Base-by-base conservation (phyloP, 2,797 vertebrate species). In the Pogonophryne albipinna region DNA sequence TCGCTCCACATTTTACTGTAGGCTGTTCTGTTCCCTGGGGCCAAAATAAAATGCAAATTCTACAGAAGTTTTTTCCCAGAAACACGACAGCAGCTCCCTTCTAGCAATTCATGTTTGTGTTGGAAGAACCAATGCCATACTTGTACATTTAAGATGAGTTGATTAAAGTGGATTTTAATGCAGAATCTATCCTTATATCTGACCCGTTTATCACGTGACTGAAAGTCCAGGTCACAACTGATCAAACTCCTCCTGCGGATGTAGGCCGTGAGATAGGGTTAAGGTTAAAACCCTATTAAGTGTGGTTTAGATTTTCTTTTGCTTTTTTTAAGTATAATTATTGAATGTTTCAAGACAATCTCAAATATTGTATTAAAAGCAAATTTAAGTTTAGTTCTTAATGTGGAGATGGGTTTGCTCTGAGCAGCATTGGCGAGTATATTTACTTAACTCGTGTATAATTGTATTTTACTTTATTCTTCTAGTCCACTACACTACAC, bases 1-100 rank as follows among this genome's bases (percentile, higher is more conserved):
- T 17, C 44, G 71, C 84, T 83, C 78, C 61, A 89, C 83, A 91
- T 87, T 89, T 86, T 74, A 73, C 55, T 65, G 78, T 4, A 67
- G 61, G 13, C 51, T 57, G 76, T 45, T 67, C 55, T 63, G 63
- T 56, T 67, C 23, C 45, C 17, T 42, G 23, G 27, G 52, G 66
- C 19, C 52, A 49, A 55, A 52, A 58, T 34, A 6, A 80, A 66
- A 50, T 14, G 58, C 66, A 78, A 60, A 60, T 71, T 79, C 23
- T 16, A 47, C 41, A 47, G 4, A 71, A 44, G 58, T 51, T 74
- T 0, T 52, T 70, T 72, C n/a, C 47, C 27, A 74, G 42, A 58
- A 72, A 80, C 46, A 44, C 13, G 0, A 4, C 31, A 69, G 41
- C 3, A 20, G 20, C 41, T 65, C 14, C 31, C 2, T 52, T 14